Base-by-base conservation (phyloP, 2,888 invertebrate genomes). In the Drosophila mettleri region DNA sequence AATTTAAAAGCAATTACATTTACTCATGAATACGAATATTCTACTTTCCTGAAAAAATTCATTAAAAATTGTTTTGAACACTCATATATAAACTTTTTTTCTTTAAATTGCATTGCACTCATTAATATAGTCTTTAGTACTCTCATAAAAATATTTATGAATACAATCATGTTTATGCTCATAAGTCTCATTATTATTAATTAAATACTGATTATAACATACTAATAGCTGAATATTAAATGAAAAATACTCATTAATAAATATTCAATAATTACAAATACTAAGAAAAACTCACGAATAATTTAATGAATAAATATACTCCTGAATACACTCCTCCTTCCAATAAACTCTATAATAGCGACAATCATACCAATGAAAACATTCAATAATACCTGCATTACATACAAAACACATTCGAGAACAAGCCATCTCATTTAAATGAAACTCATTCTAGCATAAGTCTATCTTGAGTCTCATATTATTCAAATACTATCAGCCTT, bases 401-500 rank as follows among this genome's bases (percentile, higher is more conserved):
- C 16, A n/a, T 0, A 9, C 16, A 18, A 24, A 27, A 27, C 1
- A 16, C 16, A 12, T 12, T 16, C 10, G 3, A 45, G 3, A 6
- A 4, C 8, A 20, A 20, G n/a, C 7, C 1, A 20, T 5, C 18
- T 14, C 20, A 31, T 31, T 14, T 18, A 0, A 29, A 46, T 14
- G 0, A 24, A 12, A 16, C 34, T 51, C 34, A 16, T 43, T 10
- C n/a, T n/a, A n/a, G n/a, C n/a, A n/a, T n/a, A n/a, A n/a, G n/a
- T n/a, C n/a, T n/a, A n/a, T n/a, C 10, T 1, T 3, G 12, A 7
- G 16, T 24, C 34, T 24, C 10, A 2, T 27, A 14, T 14, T 52
- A 52, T 38, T 52, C 52, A 52, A 10, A 33, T 18, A 46, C 46
- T 36, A 18, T 36, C 9, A 16, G 16, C 36, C n/a, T 5, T 51